Base-by-base conservation (phyloP, 2,797 vertebrate species). In the Pseudochromis fuscus region DNA sequence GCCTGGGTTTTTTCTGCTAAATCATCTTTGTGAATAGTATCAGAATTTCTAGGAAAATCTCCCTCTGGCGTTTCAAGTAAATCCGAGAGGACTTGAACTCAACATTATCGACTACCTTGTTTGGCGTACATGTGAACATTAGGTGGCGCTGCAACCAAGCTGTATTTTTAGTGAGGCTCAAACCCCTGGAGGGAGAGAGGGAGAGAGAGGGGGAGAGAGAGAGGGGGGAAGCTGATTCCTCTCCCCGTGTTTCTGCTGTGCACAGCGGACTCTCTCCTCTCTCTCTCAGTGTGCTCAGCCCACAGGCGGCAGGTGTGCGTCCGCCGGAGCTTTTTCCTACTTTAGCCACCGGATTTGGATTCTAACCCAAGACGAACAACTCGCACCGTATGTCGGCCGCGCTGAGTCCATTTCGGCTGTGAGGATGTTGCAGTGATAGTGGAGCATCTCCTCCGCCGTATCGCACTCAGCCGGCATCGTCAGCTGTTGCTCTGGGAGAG, bases 401-500 rank as follows among this genome's bases (percentile, higher is more conserved):
- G 21, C 7, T n/a, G 35, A 44, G 55, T 67, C 72, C 51, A 64
- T 19, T 46, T 62, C 50, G 60, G 50, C 19, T 45, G 73, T 13
- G 78, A 87, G 78, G 84, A 90, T 89, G 90, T 80, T 87, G 90
- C 89, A 85, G 85, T 86, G 87, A 86, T 58, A 75, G 75, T 56
- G 45, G 78, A 88, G 89, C 82, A 69, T 82, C 88, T 67, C 67
- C 69, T 76, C 77, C 45, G 4, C 77, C 65, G 66, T 52, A 48
- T 79, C 62, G 57, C 70, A 58, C 71, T 72, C 67, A 67, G 82
- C 88, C 89, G 90, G 86, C 87, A 76, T 83, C 91, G 76, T 92
- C 93, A 94, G 92, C 93, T 94, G 93, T 93, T 94, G 93, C 93
- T 91, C 86, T 71, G 50, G 72, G 73, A 61, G 76, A 85, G 83